Percentiles rank a stretch among this genome's conserved stretches.
These are phyloP conservation scores for Lepus americanus DNA, from an alignment of 2,113 vertebrate genomes.

Conservation along the genomic window DNA sequence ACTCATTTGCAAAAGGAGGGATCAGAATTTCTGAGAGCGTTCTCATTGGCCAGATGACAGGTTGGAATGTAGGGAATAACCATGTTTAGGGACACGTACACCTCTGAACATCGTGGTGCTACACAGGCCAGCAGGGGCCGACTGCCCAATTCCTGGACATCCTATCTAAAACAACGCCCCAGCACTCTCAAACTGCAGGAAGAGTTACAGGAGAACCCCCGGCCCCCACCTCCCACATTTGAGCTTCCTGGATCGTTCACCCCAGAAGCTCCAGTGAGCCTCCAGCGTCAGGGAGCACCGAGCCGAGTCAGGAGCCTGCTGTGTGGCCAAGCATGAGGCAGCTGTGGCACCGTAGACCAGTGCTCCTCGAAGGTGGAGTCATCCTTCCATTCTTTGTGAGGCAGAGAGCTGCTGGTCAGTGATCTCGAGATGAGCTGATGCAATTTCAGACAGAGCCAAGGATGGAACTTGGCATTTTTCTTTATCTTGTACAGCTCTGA, in stretches of 20 bases:
- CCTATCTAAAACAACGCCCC: background rate
- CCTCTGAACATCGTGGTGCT: background rate
- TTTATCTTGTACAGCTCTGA: background rate
- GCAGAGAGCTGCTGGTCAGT: background rate
- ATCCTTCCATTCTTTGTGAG: background rate
- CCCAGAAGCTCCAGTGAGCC: background rate
- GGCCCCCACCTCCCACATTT: background rate
- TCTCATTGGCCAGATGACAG: background rate
- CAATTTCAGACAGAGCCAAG: conserved; percentile 60
- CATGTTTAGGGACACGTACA: background rate
- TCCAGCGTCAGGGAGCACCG: accelerated
- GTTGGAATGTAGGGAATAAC: background rate
- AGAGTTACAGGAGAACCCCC: background rate
- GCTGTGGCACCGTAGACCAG: background rate
- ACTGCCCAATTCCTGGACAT: background rate
- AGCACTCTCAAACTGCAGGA: background rate
- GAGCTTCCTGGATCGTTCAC: background rate
- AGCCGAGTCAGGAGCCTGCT: background rate
- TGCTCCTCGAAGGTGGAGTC: background rate
- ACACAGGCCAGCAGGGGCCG: background rate
- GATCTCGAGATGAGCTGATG: background rate
- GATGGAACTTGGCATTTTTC: background rate
- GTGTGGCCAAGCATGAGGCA: accelerated
- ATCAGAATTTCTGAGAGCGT: background rate
- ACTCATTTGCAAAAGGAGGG: background rate